These are phyloP conservation scores for Crotalus tigris DNA, from an alignment of 2,113 vertebrate species.

Conservation along the genomic window DNA sequence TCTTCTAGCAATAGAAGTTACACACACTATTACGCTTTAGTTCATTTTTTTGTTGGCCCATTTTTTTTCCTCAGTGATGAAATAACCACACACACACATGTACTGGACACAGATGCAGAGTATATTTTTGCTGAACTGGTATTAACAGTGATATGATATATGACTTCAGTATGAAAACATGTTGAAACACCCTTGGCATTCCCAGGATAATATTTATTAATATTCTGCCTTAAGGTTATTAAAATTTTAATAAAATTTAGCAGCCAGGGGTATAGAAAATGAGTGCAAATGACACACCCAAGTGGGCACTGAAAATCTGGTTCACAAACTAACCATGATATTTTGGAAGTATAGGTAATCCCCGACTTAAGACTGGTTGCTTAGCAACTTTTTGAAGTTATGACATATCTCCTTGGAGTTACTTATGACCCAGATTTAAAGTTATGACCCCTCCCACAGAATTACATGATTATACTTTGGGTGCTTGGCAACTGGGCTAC, in stretches of 20 bases:
- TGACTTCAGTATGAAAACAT: not conserved
- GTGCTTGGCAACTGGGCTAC: not conserved
- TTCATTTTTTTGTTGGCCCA: not conserved
- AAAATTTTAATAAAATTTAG: not conserved
- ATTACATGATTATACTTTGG: not conserved
- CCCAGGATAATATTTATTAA: not conserved
- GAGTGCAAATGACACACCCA: not conserved
- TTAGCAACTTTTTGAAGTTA: not conserved
- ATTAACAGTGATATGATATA: not conserved
- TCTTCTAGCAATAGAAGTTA: not conserved
- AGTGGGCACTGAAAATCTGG: not conserved
- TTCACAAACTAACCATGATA: not conserved
- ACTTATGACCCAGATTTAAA: not conserved
- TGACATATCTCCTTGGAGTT: not conserved
- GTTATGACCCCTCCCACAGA: not conserved
- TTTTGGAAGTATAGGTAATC: not conserved
- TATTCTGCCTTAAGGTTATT: not conserved
- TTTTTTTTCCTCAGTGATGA: not conserved
- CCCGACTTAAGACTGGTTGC: not conserved
- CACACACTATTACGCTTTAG: not conserved
- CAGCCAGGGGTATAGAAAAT: not conserved
- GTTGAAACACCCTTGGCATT: not conserved
- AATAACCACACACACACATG: not conserved
- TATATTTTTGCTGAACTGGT: not conserved
- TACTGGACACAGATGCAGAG: not conserved